Evolutionary conservation across 2,888 invertebrate species (phyloP).

Genomic region (Trissoscelio sp.): DNA sequence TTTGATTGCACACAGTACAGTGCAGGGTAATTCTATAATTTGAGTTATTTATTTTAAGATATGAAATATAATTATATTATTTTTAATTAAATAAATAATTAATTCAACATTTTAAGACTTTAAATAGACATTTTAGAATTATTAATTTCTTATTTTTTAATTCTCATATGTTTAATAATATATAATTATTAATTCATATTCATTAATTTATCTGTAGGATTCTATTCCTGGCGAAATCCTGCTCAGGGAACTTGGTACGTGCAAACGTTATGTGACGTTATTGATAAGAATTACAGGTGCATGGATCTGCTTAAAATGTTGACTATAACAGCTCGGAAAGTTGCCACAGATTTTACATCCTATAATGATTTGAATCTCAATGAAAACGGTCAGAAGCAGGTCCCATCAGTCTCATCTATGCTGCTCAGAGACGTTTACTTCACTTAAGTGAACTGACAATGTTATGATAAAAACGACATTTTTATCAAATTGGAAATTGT

Average conservation of each 20-base stretch:
- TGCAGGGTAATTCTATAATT: slow-evolving; percentile 83
- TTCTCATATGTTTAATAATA: no score
- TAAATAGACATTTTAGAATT: no score
- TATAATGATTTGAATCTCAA: slow-evolving; percentile 73
- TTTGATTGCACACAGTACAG: slow-evolving; percentile 85
- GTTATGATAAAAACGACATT: no score
- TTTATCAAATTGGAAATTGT: no score
- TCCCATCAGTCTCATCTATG: slow-evolving; percentile 84
- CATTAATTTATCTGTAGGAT: slow-evolving; percentile 83
- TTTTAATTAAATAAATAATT: no score
- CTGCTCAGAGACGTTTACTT: slow-evolving; percentile 83
- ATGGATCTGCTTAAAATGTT: slow-evolving; percentile 85
- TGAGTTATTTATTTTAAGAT: slow-evolving; percentile 3
- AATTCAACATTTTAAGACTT: no score
- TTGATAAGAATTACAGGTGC: slow-evolving; percentile 82
- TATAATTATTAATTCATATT: no score
- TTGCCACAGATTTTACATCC: slow-evolving; percentile 85
- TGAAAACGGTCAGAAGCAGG: slow-evolving; percentile 83
- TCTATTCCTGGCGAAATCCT: slow-evolving; percentile 85
- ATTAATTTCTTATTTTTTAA: no score
- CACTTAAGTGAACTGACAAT: no score
- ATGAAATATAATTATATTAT: slow-evolving; percentile 16
- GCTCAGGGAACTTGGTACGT: slow-evolving; percentile 86
- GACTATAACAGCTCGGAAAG: slow-evolving; percentile 83
- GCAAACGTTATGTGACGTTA: slow-evolving; percentile 84